These are phyloP conservation scores for Parascotia fuliginaria DNA, from an alignment of 2,888 invertebrate genomes.

Conservation along the genomic window DNA sequence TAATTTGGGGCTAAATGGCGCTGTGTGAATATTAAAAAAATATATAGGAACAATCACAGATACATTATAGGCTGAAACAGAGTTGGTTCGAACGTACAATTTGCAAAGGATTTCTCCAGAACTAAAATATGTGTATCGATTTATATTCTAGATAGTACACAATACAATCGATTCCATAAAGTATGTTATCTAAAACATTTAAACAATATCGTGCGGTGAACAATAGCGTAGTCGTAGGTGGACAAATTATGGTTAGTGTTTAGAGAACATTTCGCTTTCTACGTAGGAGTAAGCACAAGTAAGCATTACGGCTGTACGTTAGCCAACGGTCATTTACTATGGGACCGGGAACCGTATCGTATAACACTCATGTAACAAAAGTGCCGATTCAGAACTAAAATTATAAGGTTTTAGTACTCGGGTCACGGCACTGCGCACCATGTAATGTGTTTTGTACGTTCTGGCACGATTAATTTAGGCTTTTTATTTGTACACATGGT, in stretches of 20 bases:
- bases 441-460: too few species aligned
- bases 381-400: not conserved
- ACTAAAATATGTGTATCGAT: not conserved
- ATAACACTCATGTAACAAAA: not conserved
- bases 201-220: constrained; percentile 8
- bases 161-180: constrained; percentile 7
- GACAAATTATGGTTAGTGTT: constrained; percentile 39
- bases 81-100: too few species aligned
- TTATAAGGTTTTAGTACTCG: not conserved
- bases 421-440: too few species aligned
- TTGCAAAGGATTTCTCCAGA: not conserved
- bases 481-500: not conserved
- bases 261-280: constrained; percentile 28
- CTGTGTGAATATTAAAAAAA: too few species aligned
- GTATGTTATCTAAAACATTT: constrained; percentile 4
- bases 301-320: constrained; percentile 32
- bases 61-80: too few species aligned
- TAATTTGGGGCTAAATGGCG: too few species aligned
- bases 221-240: constrained; percentile 35
- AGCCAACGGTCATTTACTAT: constrained; percentile 18
- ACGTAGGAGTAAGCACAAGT: constrained; percentile 35
- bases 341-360: not conserved
- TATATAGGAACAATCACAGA: too few species aligned
- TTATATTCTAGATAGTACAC: not conserved
- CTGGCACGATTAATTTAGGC: not conserved